These are phyloP conservation scores for Aphodius granarius DNA, from an alignment of 2,888 invertebrate species.

Conservation along the genomic window DNA sequence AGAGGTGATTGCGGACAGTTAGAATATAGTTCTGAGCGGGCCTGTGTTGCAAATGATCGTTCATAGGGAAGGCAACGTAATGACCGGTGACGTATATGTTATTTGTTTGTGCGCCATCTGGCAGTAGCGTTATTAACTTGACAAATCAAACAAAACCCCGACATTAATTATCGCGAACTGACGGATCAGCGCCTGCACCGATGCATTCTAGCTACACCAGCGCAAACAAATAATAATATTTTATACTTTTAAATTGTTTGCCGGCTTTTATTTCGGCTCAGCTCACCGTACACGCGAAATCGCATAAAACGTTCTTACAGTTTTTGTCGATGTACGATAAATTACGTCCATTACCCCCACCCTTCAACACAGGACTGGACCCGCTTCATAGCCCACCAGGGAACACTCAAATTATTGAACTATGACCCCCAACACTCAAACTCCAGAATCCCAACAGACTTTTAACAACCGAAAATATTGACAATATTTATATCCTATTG, in stretches of 20 bases:
- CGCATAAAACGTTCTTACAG: slow-evolving; percentile 4
- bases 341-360: background rate
- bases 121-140: slow-evolving; percentile 57
- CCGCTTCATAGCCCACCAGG: slow-evolving; percentile 4
- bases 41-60: slow-evolving; percentile 26
- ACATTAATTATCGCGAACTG: slow-evolving; percentile 51
- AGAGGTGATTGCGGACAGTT: slow-evolving; percentile 52
- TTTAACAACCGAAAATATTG: background rate
- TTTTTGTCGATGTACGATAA: background rate
- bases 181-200: slow-evolving; percentile 17
- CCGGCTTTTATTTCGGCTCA: slow-evolving; percentile 3
- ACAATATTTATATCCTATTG: background rate
- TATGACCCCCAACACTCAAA: background rate
- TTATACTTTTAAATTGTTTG: slow-evolving; percentile 25
- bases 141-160: slow-evolving; percentile 57
- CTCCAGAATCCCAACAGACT: background rate
- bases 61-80: slow-evolving; percentile 43
- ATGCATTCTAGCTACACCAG: slow-evolving; percentile 15
- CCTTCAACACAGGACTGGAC: slow-evolving; percentile 1
- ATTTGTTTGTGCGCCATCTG: slow-evolving; percentile 58
- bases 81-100: slow-evolving; percentile 56
- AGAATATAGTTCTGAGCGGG: slow-evolving; percentile 30
- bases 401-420: slow-evolving; percentile 7
- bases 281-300: background rate
- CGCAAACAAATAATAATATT: slow-evolving; percentile 29